phyloP scores from a whole-genome alignment of 2,888 invertebrate species.

The Drosophila leonis region DNA sequence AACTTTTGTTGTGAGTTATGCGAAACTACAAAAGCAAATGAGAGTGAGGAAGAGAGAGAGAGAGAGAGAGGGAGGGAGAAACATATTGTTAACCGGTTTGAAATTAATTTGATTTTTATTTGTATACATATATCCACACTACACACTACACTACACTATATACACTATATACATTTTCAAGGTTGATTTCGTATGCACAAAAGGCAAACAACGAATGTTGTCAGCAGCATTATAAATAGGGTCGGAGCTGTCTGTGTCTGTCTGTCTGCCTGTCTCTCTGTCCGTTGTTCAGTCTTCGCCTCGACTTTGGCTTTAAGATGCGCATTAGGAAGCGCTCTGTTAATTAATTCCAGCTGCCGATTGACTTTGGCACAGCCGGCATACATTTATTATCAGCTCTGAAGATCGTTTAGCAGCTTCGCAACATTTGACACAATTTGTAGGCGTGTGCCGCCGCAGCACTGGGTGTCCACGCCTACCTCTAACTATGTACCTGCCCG shows the following conservation, averaged over 20 bases:
- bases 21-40: constrained; percentile 49
- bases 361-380: constrained; percentile 38
- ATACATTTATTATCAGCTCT: constrained; percentile 25
- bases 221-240: constrained; percentile 51
- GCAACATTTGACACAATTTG: constrained; percentile 61
- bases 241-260: constrained; percentile 2
- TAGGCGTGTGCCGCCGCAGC: constrained; percentile 48
- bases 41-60: constrained; percentile 21
- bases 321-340: constrained; percentile 11
- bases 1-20: constrained; percentile 40
- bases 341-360: constrained; percentile 39
- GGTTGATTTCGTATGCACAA: constrained; percentile 62
- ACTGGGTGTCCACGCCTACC: constrained; percentile 23
- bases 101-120: constrained; percentile 51
- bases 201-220: constrained; percentile 39
- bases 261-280: background rate
- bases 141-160: constrained; percentile 18
- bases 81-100: constrained; percentile 65
- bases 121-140: constrained; percentile 22
- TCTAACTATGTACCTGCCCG: background rate
- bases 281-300: background rate
- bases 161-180: constrained; percentile 57
- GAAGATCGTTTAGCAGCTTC: constrained; percentile 29
- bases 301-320: constrained; percentile 14
- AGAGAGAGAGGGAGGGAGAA: constrained; percentile 23